Evolutionary conservation across 2,797 vertebrate species (phyloP).

Genomic region (Crocidura indochinensis): DNA sequence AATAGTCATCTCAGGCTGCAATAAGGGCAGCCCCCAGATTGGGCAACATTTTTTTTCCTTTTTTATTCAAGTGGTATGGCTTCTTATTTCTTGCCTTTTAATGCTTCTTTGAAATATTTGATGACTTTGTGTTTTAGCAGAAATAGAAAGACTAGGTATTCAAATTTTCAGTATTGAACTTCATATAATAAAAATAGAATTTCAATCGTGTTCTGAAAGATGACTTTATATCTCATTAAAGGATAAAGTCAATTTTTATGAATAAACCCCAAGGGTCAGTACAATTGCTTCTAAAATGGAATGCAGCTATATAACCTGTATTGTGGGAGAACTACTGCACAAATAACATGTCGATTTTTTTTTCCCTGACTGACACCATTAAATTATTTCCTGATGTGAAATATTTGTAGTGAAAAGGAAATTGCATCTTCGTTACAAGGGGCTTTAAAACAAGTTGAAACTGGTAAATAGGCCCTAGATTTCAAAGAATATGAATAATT

Average conservation of each 20-base stretch:
- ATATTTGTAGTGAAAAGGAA: constrained; percentile 47
- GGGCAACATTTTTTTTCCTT: not conserved
- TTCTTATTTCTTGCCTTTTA: constrained; percentile 44
- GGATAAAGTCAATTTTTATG: constrained; percentile 10
- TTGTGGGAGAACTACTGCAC: constrained; percentile 26
- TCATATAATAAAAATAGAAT: constrained; percentile 46
- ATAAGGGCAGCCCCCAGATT: too few species aligned
- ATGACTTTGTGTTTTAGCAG: constrained; percentile 5
- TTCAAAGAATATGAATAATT: constrained; percentile 36
- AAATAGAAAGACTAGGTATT: constrained; percentile 32
- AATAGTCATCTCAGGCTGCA: too few species aligned
- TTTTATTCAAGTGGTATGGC: not conserved
- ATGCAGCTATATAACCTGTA: constrained; percentile 3
- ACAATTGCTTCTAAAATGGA: constrained; percentile 42
- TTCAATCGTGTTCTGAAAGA: constrained; percentile 45
- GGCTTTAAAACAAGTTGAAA: constrained; percentile 66
- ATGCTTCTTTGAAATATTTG: constrained; percentile 42
- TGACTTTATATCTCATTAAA: constrained; percentile 25
- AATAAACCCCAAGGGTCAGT: constrained; percentile 18
- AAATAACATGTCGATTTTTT: constrained; percentile 26
- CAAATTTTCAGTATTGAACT: constrained; percentile 45
- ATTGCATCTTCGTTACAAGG: constrained; percentile 35
- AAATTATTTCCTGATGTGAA: constrained; percentile 31
- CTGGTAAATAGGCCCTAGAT: constrained; percentile 7
- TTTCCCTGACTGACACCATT: not conserved